Evolutionary conservation across 64 coral and sea anemone genomes (phyloP).

Genomic region (Actinia tenebrosa): DNA sequence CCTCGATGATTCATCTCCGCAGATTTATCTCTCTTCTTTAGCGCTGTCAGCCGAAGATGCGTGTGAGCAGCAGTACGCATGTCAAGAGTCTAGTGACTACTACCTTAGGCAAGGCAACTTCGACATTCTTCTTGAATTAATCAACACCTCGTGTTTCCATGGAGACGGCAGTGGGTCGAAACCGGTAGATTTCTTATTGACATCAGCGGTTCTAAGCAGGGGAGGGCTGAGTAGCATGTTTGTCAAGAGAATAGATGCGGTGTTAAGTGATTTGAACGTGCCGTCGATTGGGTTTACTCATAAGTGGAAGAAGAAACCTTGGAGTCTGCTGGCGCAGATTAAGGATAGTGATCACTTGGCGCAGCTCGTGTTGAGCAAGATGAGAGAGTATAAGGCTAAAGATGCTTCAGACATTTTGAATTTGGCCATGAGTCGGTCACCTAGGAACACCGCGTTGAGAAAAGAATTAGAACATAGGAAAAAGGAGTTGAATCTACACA

Average conservation of each 20-base stretch:
- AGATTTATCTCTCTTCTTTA: constrained; percentile 66
- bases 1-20: neutral
- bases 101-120: constrained; percentile 72
- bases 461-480: constrained; percentile 56
- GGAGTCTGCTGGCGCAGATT: constrained; percentile 71
- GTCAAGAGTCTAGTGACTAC: constrained; percentile 63
- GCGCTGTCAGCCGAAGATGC: constrained; percentile 56
- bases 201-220: constrained; percentile 65
- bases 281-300: constrained; percentile 52
- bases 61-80: constrained; percentile 54
- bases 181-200: constrained; percentile 73
- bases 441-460: constrained; percentile 39
- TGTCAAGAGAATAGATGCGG: constrained; percentile 20
- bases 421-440: constrained; percentile 58
- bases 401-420: constrained; percentile 59
- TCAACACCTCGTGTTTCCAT: constrained; percentile 53
- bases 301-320: constrained; percentile 63
- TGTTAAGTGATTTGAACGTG: constrained; percentile 44
- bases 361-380: constrained; percentile 51
- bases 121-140: constrained; percentile 67
- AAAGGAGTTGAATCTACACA: constrained; percentile 62
- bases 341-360: constrained; percentile 61
- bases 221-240: constrained; percentile 38
- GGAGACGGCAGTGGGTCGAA: constrained; percentile 46
- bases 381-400: constrained; percentile 65